Conservation (phyloP, 2,888 invertebrate genomes). For the Thymelicus sylvestris region DNA sequence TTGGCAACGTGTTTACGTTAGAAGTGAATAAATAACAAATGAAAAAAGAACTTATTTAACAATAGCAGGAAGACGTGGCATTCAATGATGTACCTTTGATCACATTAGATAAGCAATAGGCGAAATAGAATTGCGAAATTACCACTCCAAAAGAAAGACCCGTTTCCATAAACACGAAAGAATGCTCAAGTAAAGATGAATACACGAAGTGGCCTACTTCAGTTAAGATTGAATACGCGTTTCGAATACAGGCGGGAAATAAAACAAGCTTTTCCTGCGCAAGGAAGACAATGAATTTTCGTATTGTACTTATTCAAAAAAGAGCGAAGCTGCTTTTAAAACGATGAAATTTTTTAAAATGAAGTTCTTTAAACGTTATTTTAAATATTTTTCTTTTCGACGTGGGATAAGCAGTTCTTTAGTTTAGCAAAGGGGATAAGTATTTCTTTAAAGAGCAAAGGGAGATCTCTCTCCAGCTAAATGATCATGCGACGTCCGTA, state of each 20-base stretch:
- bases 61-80: background rate
- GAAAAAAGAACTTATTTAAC: conserved; percentile 3
- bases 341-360: conserved; percentile 20
- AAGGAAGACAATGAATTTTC: conserved; percentile 33
- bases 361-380: background rate
- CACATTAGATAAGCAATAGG: background rate
- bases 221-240: conserved; percentile 29
- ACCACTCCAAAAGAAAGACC: conserved; percentile 7
- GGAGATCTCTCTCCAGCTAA: no score
- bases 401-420: background rate
- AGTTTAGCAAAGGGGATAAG: no score
- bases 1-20: no score
- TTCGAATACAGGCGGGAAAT: conserved; percentile 24
- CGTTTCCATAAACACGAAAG: conserved; percentile 20
- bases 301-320: conserved; percentile 23
- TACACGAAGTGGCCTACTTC: conserved; percentile 34
- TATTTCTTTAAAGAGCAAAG: no score
- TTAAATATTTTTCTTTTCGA: background rate
- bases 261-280: conserved; percentile 24
- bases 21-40: conserved; percentile 2
- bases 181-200: conserved; percentile 31
- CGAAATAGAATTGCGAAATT: conserved; percentile 11
- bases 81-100: background rate
- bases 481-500: no score
- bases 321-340: conserved; percentile 19